Evolutionary conservation across 2,113 vertebrate genomes (phyloP).

Genomic region (Rhipidura dahli): DNA sequence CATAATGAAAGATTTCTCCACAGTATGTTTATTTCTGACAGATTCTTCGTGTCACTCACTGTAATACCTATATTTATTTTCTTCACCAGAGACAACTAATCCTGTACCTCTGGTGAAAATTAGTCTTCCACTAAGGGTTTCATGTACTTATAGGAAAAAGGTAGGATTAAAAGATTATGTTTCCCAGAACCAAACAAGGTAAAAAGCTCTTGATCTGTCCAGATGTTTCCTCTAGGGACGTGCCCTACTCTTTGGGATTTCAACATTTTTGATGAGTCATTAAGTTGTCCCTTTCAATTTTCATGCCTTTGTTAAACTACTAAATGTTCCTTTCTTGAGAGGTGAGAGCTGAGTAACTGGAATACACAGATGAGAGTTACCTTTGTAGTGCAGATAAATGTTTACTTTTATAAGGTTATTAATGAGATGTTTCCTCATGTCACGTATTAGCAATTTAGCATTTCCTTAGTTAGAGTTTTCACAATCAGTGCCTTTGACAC

Average conservation of each 20-base stretch:
- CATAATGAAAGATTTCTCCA: neutral
- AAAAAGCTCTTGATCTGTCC: constrained; percentile 6
- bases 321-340: neutral
- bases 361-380: neutral
- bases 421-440: neutral
- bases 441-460: neutral
- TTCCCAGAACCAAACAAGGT: neutral
- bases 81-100: neutral
- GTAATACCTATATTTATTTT: neutral
- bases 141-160: neutral
- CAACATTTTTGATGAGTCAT: neutral
- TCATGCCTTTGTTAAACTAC: neutral
- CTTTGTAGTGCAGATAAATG: neutral
- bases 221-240: constrained; percentile 34
- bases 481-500: neutral
- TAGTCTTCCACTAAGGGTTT: neutral
- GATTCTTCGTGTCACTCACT: neutral
- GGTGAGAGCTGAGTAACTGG: neutral
- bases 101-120: neutral
- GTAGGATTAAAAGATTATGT: neutral
- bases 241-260: neutral
- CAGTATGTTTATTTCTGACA: neutral
- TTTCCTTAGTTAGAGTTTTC: neutral
- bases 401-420: neutral
- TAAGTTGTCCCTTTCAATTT: neutral